These are phyloP conservation scores for Tetramorium parvispinum DNA, from an alignment of 1,140 invertebrate genomes.

Conservation along the genomic window DNA sequence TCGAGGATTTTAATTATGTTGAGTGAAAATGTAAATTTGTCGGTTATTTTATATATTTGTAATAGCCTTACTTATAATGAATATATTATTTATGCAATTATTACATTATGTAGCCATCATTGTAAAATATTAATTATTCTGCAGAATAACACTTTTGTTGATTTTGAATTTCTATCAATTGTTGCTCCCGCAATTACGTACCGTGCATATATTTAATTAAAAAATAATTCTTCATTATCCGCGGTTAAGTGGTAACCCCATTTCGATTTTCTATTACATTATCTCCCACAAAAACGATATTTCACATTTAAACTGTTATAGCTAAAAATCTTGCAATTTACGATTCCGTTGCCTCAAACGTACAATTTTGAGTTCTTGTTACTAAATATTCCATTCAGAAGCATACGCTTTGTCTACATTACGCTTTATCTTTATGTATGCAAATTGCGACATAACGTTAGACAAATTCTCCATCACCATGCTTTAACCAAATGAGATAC, in stretches of 20 bases:
- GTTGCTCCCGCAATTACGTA: background rate
- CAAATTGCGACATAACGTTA: constrained; percentile 33
- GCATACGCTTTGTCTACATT: background rate
- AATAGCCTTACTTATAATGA: constrained; percentile 5
- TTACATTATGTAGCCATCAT: background rate
- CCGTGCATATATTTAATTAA: constrained; percentile 23
- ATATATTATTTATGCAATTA: background rate
- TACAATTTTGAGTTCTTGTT: background rate
- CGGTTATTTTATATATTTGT: background rate
- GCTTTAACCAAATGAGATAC: constrained; percentile 48
- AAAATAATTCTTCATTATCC: constrained; percentile 32
- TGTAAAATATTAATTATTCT: constrained; percentile 21
- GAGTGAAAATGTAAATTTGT: background rate
- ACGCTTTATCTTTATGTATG: background rate
- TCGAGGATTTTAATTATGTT: background rate
- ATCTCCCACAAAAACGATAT: background rate
- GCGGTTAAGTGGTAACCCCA: background rate
- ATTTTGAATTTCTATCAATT: constrained; percentile 27
- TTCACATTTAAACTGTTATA: constrained; percentile 18
- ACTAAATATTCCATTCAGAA: background rate
- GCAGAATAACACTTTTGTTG: constrained; percentile 1
- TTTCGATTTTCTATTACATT: background rate
- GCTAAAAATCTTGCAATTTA: background rate
- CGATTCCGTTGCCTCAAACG: background rate
- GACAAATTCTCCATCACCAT: constrained; percentile 21